Conservation (phyloP, 2,888 invertebrate species). For the Julus scandinavius region DNA sequence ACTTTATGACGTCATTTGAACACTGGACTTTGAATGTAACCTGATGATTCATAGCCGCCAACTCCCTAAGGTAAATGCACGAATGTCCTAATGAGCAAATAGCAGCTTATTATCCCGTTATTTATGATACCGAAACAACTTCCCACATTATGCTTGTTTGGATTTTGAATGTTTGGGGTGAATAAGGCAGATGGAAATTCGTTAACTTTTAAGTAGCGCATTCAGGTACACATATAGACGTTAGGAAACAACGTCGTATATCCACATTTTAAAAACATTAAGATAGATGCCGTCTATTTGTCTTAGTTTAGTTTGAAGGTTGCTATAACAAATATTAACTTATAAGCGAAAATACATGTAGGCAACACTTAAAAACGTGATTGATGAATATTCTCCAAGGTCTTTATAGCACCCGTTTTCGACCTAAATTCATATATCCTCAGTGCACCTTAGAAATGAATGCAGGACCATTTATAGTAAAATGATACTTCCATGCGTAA, state of each 20-base stretch:
- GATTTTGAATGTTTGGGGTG: no score
- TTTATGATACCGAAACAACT: no score
- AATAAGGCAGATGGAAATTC: no score
- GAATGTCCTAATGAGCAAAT: no score
- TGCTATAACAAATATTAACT: constrained; percentile 19
- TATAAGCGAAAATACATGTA: constrained; percentile 14
- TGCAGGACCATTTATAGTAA: neutral
- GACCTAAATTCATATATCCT: neutral
- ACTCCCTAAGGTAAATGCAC: no score
- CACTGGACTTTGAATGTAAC: no score
- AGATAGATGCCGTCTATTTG: constrained; percentile 3
- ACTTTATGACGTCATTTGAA: no score
- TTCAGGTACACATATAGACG: no score
- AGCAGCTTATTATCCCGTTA: no score
- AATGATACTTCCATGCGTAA: neutral
- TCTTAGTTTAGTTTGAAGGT: neutral
- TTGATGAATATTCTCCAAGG: neutral
- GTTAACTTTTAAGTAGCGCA: no score
- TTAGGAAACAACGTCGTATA: neutral
- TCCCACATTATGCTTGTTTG: no score
- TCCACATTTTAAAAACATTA: neutral
- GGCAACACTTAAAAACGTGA: constrained; percentile 21
- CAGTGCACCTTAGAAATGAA: neutral
- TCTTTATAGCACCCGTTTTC: neutral
- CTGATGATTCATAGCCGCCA: no score